phyloP scores from a whole-genome alignment of 1,140 invertebrate genomes.

The Leucophenga varia region DNA sequence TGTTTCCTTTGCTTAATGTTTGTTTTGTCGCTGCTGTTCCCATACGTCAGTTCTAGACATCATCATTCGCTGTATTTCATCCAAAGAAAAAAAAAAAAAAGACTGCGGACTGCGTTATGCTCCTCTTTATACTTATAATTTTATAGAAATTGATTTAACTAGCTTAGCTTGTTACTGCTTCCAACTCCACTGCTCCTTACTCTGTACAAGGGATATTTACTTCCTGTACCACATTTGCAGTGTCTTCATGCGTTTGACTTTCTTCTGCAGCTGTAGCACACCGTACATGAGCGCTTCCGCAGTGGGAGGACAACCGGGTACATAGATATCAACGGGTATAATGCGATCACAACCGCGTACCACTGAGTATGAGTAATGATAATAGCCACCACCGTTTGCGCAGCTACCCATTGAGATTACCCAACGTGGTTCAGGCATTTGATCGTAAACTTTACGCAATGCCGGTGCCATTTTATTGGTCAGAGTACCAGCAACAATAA shows the following conservation, averaged over 20 bases:
- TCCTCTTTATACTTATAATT: no score
- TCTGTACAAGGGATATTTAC: no score
- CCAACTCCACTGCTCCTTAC: no score
- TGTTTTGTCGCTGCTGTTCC: no score
- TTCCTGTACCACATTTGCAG: slow-evolving; percentile 90
- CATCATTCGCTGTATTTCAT: no score
- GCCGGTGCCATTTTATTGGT: slow-evolving; percentile 99
- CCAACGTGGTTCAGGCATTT: slow-evolving; percentile 91
- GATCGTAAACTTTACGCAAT: slow-evolving; percentile 86
- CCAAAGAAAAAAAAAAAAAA: no score
- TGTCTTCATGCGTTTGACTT: slow-evolving; percentile 84
- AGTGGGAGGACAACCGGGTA: slow-evolving; percentile 96
- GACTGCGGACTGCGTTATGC: no score
- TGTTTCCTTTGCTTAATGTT: no score
- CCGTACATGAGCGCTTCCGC: slow-evolving; percentile 96
- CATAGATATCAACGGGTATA: slow-evolving; percentile 97
- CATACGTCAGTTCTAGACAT: no score
- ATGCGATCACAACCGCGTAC: slow-evolving; percentile 96
- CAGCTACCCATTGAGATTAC: slow-evolving; percentile 99
- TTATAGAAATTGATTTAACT: no score
- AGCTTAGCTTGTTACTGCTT: no score
- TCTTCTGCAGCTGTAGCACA: slow-evolving; percentile 91
- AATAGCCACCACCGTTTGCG: slow-evolving; percentile 98
- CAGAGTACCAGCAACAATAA: slow-evolving; percentile 96
- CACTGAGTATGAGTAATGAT: slow-evolving; percentile 98